Base-by-base conservation (phyloP, 2,797 vertebrate genomes). In the Paedocypris micromegethes region DNA sequence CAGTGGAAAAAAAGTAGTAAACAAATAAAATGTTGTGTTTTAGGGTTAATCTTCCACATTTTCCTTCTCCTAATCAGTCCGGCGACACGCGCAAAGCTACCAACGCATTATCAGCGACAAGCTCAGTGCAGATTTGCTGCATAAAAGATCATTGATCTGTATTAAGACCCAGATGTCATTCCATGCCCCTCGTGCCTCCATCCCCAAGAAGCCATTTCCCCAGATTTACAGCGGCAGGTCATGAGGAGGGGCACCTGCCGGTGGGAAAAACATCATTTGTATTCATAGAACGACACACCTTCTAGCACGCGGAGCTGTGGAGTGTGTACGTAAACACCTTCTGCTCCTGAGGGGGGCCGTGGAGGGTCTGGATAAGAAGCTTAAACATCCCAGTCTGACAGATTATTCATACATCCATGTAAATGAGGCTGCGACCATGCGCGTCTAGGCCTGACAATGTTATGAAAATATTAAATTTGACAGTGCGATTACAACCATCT, bases 321-420 rank as follows among this genome's bases (percentile, higher is more conserved):
- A 58, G 66, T 54, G 49, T 65, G 68, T 65, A 61, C 60, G 40
- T 70, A 75, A 75, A 75, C 70, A 72, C 58, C 69, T 77, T 61
- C 50, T 49, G 39, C 69, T 67, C 58, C 46, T 64, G 68, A 43
- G 62, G 70, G 68, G 67, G 62, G 58, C 39, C 41, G 63, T 46
- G 55, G 66, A 64, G 59, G 64, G 55, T 40, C 41, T 3, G 55
- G 71, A 70, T 78, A 78, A 78, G 71, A 72, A 38, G 72, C 73
- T 73, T 75, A 75, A 59, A 58, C 40, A 59, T 41, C 9, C 48
- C 64, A 44, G 58, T 51, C 55, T 67, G 47, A 73, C 51, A 72
- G 64, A 72, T 69, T 50, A 70, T 67, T 65, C 76, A 68, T 66
- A 72, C 76, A 50, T 43, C 5, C 62, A 67, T 58, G 45, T 60